phyloP scores from a whole-genome alignment of 2,888 invertebrate species.

The Kryphioiulus occultus region DNA sequence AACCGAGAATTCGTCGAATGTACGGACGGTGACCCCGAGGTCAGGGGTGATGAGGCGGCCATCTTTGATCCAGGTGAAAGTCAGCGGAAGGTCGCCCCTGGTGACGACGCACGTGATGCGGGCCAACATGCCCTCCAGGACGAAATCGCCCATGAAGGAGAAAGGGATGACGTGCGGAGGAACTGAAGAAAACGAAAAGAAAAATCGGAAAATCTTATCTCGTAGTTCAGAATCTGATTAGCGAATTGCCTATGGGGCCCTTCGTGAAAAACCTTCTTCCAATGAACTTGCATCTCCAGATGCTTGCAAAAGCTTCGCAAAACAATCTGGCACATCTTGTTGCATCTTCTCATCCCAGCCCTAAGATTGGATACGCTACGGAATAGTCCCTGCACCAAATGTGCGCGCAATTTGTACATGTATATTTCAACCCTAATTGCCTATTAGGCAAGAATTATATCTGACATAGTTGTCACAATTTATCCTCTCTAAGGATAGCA shows the following conservation, averaged over 20 bases:
- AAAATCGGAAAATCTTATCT: background rate
- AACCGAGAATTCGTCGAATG: conserved; percentile 60
- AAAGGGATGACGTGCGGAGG: conserved; percentile 86
- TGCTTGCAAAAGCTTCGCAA: background rate
- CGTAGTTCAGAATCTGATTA: background rate
- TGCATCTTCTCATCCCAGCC: too few relatives aligned
- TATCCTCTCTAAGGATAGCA: too few relatives aligned
- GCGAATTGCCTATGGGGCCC: background rate
- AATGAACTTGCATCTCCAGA: background rate
- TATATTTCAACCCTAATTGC: too few relatives aligned
- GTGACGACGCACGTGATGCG: conserved; percentile 82
- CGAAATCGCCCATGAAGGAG: conserved; percentile 81
- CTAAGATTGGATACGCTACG: too few relatives aligned
- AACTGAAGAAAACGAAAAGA: conserved; percentile 69
- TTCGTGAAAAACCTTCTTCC: background rate
- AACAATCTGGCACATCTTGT: background rate
- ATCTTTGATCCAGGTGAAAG: conserved; percentile 83
- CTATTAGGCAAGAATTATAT: too few relatives aligned
- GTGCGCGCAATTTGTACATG: too few relatives aligned
- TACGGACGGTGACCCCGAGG: conserved; percentile 58
- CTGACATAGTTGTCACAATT: too few relatives aligned
- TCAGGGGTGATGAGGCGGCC: conserved; percentile 68
- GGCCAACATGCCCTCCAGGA: conserved; percentile 81
- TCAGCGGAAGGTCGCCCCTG: conserved; percentile 79
- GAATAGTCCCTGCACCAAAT: too few relatives aligned